These are phyloP conservation scores for Andrena trimmerana DNA, from an alignment of 2,888 invertebrate genomes.

Conservation along the genomic window DNA sequence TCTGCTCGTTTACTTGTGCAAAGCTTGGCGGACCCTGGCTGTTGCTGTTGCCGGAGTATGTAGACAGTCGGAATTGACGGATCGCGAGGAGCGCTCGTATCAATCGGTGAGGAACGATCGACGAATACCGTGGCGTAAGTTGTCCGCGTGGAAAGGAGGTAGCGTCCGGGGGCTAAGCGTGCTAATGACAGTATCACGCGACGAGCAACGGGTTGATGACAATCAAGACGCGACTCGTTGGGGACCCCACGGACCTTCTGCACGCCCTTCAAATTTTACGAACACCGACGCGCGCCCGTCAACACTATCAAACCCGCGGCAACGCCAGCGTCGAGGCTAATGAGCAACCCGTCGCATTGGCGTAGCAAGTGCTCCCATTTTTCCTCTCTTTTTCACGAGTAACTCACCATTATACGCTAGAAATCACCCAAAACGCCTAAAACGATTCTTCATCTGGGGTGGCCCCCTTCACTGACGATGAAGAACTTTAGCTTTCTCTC, in stretches of 20 bases:
- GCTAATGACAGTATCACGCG: conserved; percentile 83
- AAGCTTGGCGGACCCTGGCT: conserved; percentile 13
- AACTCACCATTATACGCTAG: too few species aligned
- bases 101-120: conserved; percentile 65
- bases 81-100: conserved; percentile 56
- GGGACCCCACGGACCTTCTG: conserved; percentile 75
- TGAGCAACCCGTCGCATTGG: conserved; percentile 81
- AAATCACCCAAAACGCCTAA: too few species aligned
- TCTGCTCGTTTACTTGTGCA: neutral
- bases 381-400: neutral
- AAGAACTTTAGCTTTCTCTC: too few species aligned
- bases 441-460: too few species aligned
- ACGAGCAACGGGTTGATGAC: conserved; percentile 80
- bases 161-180: conserved; percentile 55
- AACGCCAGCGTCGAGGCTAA: conserved; percentile 79
- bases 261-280: conserved; percentile 81
- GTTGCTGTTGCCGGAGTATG: neutral
- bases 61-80: conserved; percentile 6
- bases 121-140: conserved; percentile 60
- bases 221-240: conserved; percentile 78
- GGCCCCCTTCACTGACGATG: too few species aligned
- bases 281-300: conserved; percentile 73
- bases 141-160: conserved; percentile 31
- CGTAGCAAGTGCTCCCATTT: conserved; percentile 65
- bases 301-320: conserved; percentile 74